Evolutionary conservation across 2,113 vertebrate species (phyloP).

Genomic region (Cyrtonyx montezumae): DNA sequence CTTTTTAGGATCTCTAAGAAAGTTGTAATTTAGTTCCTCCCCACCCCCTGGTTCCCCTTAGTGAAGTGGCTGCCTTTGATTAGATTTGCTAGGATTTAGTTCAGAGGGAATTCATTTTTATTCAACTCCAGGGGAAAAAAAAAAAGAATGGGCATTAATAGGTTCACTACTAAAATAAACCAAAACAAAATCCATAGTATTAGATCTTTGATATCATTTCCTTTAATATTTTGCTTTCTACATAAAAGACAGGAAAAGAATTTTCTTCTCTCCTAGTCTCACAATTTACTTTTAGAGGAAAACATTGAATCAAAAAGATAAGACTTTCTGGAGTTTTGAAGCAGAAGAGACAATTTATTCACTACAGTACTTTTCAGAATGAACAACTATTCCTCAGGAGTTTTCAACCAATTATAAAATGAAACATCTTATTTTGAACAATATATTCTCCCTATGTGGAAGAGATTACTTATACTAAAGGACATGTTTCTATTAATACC

Average conservation of each 20-base stretch:
- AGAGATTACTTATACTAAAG: slow-evolving; percentile 50
- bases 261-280: background rate
- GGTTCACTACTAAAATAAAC: slow-evolving; percentile 11
- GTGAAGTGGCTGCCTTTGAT: slow-evolving; percentile 57
- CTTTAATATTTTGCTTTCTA: slow-evolving; percentile 49
- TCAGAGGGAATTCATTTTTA: slow-evolving; percentile 56
- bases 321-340: slow-evolving; percentile 48
- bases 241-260: slow-evolving; percentile 17
- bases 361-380: slow-evolving; percentile 23
- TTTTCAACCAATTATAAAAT: slow-evolving; percentile 66
- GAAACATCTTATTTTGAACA: slow-evolving; percentile 69
- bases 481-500: slow-evolving; percentile 38
- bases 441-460: slow-evolving; percentile 22
- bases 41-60: slow-evolving; percentile 34
- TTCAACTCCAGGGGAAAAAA: slow-evolving; percentile 26
- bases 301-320: slow-evolving; percentile 55
- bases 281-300: slow-evolving; percentile 26
- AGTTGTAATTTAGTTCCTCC: slow-evolving; percentile 54
- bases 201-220: slow-evolving; percentile 9
- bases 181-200: slow-evolving; percentile 16
- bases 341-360: slow-evolving; percentile 51
- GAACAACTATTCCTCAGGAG: slow-evolving; percentile 58
- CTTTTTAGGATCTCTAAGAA: slow-evolving; percentile 57
- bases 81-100: slow-evolving; percentile 61
- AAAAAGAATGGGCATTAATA: slow-evolving; percentile 3